phyloP scores from a whole-genome alignment of 2,113 vertebrate genomes.

The Furnarius figulus region DNA sequence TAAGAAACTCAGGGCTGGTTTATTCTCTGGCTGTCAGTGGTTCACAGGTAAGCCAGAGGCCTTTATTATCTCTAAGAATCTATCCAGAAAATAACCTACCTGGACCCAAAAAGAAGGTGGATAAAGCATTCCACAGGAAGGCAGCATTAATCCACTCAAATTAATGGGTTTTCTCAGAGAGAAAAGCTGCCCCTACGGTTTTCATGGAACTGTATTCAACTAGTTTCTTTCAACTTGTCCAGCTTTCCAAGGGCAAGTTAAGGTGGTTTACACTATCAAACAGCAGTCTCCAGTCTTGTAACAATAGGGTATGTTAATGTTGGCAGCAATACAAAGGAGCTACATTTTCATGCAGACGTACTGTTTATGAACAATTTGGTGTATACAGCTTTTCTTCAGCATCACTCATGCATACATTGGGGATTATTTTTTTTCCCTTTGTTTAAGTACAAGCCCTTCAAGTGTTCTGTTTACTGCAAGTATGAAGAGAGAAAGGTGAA shows the following conservation, averaged over 20 bases:
- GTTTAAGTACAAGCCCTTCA: neutral
- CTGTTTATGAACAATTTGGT: neutral
- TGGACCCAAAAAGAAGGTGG: neutral
- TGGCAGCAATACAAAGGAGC: constrained; percentile 8
- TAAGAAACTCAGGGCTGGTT: neutral
- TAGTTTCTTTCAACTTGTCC: neutral
- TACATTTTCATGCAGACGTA: neutral
- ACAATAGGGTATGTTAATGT: neutral
- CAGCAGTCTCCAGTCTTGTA: neutral
- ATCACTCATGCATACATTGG: neutral
- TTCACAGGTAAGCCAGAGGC: neutral
- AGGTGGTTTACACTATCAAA: neutral
- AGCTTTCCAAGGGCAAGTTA: neutral
- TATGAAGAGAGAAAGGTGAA: neutral
- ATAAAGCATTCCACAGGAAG: neutral
- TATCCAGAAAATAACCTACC: neutral
- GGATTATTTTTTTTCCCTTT: neutral
- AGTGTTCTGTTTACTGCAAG: neutral
- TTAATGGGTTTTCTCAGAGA: neutral
- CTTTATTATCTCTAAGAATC: neutral
- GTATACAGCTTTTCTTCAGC: neutral
- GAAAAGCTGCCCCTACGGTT: neutral
- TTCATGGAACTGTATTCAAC: neutral
- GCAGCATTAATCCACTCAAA: neutral
- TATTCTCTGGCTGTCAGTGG: neutral